Conservation (phyloP, 2,797 vertebrate genomes). For the Trachurus trachurus region DNA sequence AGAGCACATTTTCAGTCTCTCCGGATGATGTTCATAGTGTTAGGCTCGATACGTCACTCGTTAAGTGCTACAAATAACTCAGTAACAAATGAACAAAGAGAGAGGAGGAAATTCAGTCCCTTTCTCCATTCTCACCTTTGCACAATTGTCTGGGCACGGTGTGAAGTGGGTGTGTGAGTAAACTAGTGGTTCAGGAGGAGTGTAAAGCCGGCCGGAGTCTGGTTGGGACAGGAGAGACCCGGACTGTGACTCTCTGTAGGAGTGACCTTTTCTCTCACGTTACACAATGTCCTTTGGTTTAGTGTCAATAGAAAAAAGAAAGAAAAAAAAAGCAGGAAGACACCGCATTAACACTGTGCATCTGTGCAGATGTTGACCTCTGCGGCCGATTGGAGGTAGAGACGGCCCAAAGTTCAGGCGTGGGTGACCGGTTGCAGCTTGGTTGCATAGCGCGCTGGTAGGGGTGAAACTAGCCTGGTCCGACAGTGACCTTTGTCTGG, state of each 20-base stretch:
- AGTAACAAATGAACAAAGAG: too few species aligned
- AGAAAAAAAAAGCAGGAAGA: too few species aligned
- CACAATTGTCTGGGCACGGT: background rate
- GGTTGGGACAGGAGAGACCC: background rate
- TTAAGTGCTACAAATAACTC: too few species aligned
- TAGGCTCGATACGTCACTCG: too few species aligned
- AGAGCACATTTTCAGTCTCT: too few species aligned
- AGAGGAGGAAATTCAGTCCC: too few species aligned
- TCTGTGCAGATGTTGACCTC: background rate
- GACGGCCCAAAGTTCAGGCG: background rate
- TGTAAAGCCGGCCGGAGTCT: background rate
- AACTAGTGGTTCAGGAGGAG: too few species aligned
- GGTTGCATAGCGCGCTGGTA: background rate
- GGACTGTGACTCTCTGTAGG: background rate
- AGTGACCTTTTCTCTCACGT: background rate
- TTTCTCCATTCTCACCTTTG: too few species aligned
- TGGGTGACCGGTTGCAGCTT: background rate
- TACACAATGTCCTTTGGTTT: background rate
- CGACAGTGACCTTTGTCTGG: conserved; percentile 64
- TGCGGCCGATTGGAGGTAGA: background rate
- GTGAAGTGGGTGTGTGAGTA: background rate
- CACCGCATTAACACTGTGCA: too few species aligned
- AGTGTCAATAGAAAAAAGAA: too few species aligned
- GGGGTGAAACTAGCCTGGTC: conserved; percentile 43
- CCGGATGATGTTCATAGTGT: too few species aligned